Evolutionary conservation across 2,888 invertebrate species (phyloP), one percentile per base, ranked within the genome.

Genomic region (Stenodera caucasica): DNA sequence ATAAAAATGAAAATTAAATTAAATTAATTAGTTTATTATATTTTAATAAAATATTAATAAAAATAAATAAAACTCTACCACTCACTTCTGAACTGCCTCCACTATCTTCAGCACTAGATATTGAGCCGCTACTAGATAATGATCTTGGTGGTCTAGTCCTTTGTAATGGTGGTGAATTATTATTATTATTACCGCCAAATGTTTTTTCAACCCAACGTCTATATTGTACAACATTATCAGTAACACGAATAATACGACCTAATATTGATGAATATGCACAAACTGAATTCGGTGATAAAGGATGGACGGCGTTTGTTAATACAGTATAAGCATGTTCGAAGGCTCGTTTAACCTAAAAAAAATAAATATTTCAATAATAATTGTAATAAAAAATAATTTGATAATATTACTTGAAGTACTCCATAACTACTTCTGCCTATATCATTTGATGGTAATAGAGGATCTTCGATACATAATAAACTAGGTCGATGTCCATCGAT

Each of bases 361-460:
- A 49, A 15, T 30, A 18, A 45, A 21, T 45, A 45, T 45, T 26
- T 26, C 26, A 5, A 50, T 18, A 21, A 14, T 14, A 21, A 7
- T 45, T 45, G 6, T 45, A 49, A 12, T 30, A 29, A 2, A 7
- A 2, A 8, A 52, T 18, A 23, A 50, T 18, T 18, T 5, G n/a
- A 5, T 18, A 53, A 8, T 14, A 68, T 83, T 72, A 89, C 89
- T 78, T 92, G 90, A 72, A 97, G 83, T 66, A 94, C 94, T 60
- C 96, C 96, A 81, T 97, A 98, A 75, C 97, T 97, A 79, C 96
- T 96, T 71, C 97, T 89, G 8, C 98, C 98, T 79, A 99, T 98
- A 81, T 98, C 98, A 81, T 99, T 99, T 68, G 92, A 96, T 14
- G 95, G 88, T 65, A 94, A 94, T 49, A 99, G 85, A 21, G 99